Percentiles rank a stretch among this genome's conserved stretches.
Evolutionary conservation across 2,113 vertebrate species (phyloP).

Genomic region (Phylloscopus trochilus): DNA sequence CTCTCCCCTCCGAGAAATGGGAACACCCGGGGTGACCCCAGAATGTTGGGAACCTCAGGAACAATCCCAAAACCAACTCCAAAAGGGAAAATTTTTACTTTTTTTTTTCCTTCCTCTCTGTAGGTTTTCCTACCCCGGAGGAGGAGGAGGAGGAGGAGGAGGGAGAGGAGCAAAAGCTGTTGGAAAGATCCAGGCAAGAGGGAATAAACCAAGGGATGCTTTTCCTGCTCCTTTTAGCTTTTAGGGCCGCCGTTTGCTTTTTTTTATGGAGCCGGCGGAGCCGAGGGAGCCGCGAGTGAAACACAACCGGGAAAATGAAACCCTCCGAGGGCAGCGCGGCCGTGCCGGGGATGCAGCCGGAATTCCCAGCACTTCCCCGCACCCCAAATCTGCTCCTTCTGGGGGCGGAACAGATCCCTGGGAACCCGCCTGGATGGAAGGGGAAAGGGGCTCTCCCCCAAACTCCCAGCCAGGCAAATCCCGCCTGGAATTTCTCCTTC

Average conservation of each 20-base stretch:
- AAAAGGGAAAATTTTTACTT: background rate
- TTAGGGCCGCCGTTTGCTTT: background rate
- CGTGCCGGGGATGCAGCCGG: background rate
- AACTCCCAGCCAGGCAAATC: fast-evolving
- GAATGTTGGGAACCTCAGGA: background rate
- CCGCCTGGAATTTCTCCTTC: background rate
- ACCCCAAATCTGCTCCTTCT: background rate
- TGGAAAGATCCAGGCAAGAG: background rate
- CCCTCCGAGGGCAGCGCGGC: background rate
- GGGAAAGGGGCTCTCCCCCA: fast-evolving
- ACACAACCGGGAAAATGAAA: background rate
- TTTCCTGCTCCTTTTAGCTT: background rate
- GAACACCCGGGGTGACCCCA: fast-evolving
- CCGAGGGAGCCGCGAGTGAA: background rate
- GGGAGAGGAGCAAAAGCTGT: background rate
- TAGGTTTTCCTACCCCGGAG: no score
- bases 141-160: background rate
- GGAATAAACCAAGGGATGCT: background rate
- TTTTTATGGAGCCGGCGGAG: background rate
- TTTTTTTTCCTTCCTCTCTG: background rate
- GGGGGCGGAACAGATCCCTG: background rate
- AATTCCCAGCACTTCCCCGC: background rate
- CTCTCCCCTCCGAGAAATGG: fast-evolving
- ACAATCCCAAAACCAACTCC: fast-evolving
- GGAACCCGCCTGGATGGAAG: fast-evolving